Conservation (phyloP, 2,797 vertebrate genomes). For the Avahi laniger region DNA sequence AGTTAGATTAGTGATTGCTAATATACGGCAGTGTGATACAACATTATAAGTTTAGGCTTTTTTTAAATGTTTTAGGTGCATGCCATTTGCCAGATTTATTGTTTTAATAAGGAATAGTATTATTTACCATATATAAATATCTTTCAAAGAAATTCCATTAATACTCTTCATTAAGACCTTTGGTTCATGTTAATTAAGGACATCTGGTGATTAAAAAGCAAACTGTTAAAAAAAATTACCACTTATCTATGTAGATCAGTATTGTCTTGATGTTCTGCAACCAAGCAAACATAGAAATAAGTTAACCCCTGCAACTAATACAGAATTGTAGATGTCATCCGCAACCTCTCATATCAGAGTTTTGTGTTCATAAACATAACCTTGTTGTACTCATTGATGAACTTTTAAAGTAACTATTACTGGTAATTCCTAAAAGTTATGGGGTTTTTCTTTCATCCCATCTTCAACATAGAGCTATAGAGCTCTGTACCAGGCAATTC, state of each 20-base stretch:
- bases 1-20: neutral
- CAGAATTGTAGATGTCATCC: neutral
- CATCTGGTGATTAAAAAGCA: conserved; percentile 23
- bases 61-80: neutral
- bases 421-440: conserved; percentile 28
- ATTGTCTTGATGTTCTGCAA: neutral
- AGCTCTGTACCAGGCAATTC: neutral
- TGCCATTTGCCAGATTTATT: neutral
- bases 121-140: neutral
- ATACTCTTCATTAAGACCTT: neutral
- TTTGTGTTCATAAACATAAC: neutral
- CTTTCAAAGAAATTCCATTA: neutral
- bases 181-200: neutral
- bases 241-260: neutral
- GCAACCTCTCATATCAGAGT: neutral
- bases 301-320: neutral
- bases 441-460: neutral
- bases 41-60: neutral
- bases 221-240: neutral
- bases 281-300: neutral
- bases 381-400: neutral
- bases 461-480: neutral
- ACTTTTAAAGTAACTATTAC: conserved; percentile 16
- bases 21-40: neutral
- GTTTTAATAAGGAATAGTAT: conserved; percentile 1